These are phyloP conservation scores for honey bee (Apis mellifera) DNA, from an alignment of 1,140 invertebrate species.

Conservation along the genomic window Amel_HAv3.1 CM009931.2:2112501-2113000, in stretches of 20 bases:
- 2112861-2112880: neutral
- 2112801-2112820: neutral
- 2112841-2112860: neutral
- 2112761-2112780: neutral
- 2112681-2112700: neutral
- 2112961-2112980: too few species aligned
- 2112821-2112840: neutral
- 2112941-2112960: neutral
- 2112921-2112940: neutral
- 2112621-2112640: neutral
- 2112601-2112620: neutral
- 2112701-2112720: slow-evolving; percentile 8
- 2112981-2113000: neutral
- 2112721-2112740: slow-evolving; percentile 33
- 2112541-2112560: too few species aligned
- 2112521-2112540: neutral
- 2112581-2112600: neutral
- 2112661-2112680: neutral
- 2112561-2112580: neutral
- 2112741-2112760: neutral
- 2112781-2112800: neutral
- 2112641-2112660: neutral
- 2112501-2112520: neutral
- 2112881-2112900: slow-evolving; percentile 1
- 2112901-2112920: slow-evolving; percentile 2